phyloP scores from a whole-genome alignment of 2,888 invertebrate species.

The Andrena haemorrhoa region DNA sequence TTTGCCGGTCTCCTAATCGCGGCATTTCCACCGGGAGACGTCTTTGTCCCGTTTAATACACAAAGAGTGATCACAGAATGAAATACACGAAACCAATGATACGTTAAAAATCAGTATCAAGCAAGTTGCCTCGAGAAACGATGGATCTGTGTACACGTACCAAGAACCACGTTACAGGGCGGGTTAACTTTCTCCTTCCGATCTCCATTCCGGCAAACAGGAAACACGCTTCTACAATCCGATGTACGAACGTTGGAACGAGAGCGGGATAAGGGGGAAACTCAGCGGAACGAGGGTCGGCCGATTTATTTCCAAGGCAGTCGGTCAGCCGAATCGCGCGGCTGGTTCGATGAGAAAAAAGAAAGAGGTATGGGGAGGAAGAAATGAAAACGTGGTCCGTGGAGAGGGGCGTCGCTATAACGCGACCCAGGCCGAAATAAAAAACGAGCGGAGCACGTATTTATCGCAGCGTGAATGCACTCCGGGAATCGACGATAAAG shows the following conservation, averaged over 20 bases:
- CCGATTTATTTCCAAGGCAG: conserved; percentile 43
- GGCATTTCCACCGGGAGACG: neutral
- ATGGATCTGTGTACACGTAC: no score
- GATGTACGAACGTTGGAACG: no score
- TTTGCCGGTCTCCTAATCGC: conserved; percentile 17
- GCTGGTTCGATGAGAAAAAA: neutral
- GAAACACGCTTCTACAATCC: no score
- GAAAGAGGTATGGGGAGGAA: neutral
- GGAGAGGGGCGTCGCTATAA: conserved; percentile 16
- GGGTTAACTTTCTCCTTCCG: no score
- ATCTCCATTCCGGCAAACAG: no score
- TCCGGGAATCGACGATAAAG: conserved; percentile 29
- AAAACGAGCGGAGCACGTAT: conserved; percentile 23
- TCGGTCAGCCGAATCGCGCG: conserved; percentile 33
- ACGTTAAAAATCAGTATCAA: no score
- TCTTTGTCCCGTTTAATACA: no score
- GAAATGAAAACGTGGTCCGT: conserved; percentile 34
- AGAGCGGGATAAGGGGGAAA: conserved; percentile 8
- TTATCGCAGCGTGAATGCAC: conserved; percentile 42
- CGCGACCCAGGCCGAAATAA: conserved; percentile 6
- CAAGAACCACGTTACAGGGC: no score
- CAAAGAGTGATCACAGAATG: no score
- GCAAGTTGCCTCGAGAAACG: no score
- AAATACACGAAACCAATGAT: no score
- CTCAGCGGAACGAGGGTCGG: neutral